Base-by-base conservation (phyloP, 2,113 vertebrate genomes). In the Nibea coibor region DNA sequence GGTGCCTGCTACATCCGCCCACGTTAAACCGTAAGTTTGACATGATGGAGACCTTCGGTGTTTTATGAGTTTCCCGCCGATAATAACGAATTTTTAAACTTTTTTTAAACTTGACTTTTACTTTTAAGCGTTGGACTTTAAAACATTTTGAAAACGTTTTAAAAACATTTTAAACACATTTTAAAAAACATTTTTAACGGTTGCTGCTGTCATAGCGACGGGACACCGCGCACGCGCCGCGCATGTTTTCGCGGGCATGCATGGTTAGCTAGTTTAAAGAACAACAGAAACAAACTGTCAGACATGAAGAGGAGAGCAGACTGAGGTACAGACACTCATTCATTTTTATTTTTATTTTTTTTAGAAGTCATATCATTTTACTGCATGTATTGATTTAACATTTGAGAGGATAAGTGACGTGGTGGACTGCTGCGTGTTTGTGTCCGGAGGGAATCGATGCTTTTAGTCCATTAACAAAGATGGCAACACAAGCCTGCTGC, bases 281-380 rank as follows among this genome's bases (percentile, higher is more conserved):
- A 31, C 4, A 31, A 31, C 5, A 31, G 4, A 9, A 39, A 53
- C 10, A 66, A 75, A 56, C 17, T 54, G 1, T 0, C 15, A 28
- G 0, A n/a, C 51, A 59, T 81, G 79, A 45, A 15, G 72, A 70
- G 39, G 72, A 57, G n/a, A 47, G 4, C 64, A 10, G 63, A 35
- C 57, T 57, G 57, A 81, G 72, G 72, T 63, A 75, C 15, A 10
- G 56, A 54, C 1, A 11, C 2, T 22, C 19, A 17, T 11, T 19
- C 9, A 0, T 1, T 5, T 31, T 5, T 31, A 31, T 31, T 31
- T 31, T 31, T 31, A 5, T 0, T 31, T 31, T 31, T 7, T 19
- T 24, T 4, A 24, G 1, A 14, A 35, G 66, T 58, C 22, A 47
- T 50, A 10, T 72, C 43, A 58, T 6, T n/a, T 56, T 24, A 47